Evolutionary conservation across 2,888 invertebrate genomes (phyloP).

Genomic region (Cancer borealis): DNA sequence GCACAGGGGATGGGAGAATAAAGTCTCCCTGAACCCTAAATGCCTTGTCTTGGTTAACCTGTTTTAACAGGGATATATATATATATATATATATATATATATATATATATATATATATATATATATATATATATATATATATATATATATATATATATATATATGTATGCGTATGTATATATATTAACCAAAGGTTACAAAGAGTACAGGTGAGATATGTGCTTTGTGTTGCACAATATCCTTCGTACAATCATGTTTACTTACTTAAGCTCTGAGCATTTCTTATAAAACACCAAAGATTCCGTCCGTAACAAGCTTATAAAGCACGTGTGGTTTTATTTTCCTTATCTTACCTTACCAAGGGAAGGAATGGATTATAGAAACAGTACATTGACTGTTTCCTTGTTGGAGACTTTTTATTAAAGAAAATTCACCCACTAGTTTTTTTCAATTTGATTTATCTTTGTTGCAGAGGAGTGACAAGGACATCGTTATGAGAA

Average conservation of each 20-base stretch:
- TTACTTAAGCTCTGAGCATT: constrained; percentile 56
- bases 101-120: neutral
- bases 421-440: too few relatives aligned
- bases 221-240: constrained; percentile 63
- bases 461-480: too few relatives aligned
- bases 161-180: constrained; percentile 33
- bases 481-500: neutral
- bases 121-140: neutral
- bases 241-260: constrained; percentile 66
- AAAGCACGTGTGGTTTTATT: neutral
- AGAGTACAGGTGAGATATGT: constrained; percentile 27
- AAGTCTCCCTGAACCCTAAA: too few relatives aligned
- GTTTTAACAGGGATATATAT: neutral
- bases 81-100: neutral
- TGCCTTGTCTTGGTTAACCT: neutral
- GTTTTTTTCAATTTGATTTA: too few relatives aligned
- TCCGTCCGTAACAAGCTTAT: constrained; percentile 66
- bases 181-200: neutral
- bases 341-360: neutral
- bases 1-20: too few relatives aligned
- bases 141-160: constrained; percentile 41
- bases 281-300: constrained; percentile 67
- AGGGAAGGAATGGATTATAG: neutral
- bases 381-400: too few relatives aligned
- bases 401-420: too few relatives aligned